A percentile compares a stretch with the other conserved stretches of the same genome.
These are phyloP conservation scores for Geococcyx californianus DNA, from an alignment of 2,113 vertebrate genomes.

Conservation along the genomic window DNA sequence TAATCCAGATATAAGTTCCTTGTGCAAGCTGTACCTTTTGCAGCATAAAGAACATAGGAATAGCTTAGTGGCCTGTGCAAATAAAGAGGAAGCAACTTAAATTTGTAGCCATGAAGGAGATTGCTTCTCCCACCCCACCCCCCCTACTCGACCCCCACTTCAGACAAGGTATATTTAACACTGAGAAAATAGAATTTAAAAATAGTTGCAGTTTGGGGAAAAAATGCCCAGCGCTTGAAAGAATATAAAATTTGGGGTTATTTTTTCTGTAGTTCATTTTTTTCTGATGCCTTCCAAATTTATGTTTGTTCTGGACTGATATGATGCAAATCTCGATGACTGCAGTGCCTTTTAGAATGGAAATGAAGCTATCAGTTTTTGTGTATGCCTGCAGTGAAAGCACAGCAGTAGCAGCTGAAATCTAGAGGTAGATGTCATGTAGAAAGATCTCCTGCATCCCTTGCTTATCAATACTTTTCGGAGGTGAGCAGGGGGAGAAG, in stretches of 20 bases:
- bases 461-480: background rate
- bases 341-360: background rate
- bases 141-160: background rate
- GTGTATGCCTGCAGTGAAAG: background rate
- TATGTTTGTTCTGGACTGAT: background rate
- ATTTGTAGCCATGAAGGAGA: background rate
- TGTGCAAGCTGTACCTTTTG: background rate
- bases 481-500: background rate
- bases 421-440: background rate
- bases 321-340: background rate
- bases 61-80: background rate
- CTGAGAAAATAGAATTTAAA: conserved; percentile 39
- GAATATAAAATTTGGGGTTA: background rate
- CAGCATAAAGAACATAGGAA: background rate
- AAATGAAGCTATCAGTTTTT: background rate
- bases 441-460: background rate
- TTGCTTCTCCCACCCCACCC: background rate
- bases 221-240: background rate
- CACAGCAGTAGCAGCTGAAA: background rate
- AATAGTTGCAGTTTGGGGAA: background rate
- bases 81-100: background rate
- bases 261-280: background rate
- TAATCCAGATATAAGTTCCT: conserved; percentile 54
- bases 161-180: conserved; percentile 8
- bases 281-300: background rate